These are phyloP conservation scores for Leptinotarsa tumamoca DNA, from an alignment of 2,888 invertebrate species.

Conservation along the genomic window DNA sequence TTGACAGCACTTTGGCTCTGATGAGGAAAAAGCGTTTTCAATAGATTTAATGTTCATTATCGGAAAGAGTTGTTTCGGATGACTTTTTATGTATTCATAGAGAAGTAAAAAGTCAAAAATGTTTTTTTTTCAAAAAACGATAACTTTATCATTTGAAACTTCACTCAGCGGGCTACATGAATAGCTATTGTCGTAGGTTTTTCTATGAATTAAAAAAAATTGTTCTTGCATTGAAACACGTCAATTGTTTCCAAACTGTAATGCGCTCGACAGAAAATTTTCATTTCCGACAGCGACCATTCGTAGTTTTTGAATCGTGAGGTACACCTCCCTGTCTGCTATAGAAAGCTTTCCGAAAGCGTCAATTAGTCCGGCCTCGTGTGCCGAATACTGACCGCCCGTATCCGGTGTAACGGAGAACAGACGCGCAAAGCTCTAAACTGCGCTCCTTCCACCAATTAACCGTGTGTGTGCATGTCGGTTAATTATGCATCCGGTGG, in stretches of 20 bases:
- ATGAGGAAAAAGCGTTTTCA: too few species aligned
- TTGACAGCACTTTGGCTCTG: too few species aligned
- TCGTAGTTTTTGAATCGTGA: not conserved
- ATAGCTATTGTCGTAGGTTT: too few species aligned
- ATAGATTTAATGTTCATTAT: too few species aligned
- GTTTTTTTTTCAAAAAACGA: too few species aligned
- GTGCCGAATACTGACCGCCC: slow-evolving; percentile 1
- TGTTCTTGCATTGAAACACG: too few species aligned
- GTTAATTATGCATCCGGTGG: slow-evolving; percentile 43
- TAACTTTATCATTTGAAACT: too few species aligned
- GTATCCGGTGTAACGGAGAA: slow-evolving; percentile 15
- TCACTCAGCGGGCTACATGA: too few species aligned
- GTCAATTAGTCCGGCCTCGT: slow-evolving; percentile 12
- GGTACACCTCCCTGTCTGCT: not conserved
- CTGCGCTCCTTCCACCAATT: slow-evolving; percentile 37
- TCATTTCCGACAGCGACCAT: not conserved
- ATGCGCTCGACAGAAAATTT: not conserved
- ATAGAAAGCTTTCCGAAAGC: slow-evolving; percentile 5
- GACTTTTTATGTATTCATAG: too few species aligned
- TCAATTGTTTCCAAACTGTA: not conserved
- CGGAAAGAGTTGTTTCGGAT: too few species aligned
- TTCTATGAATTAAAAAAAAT: too few species aligned
- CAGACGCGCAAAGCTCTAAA: not conserved
- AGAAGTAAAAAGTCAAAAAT: too few species aligned
- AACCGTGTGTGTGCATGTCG: slow-evolving; percentile 39